Evolutionary conservation across 2,797 vertebrate genomes (phyloP).

Genomic region (Percopsis omiscomaycus): DNA sequence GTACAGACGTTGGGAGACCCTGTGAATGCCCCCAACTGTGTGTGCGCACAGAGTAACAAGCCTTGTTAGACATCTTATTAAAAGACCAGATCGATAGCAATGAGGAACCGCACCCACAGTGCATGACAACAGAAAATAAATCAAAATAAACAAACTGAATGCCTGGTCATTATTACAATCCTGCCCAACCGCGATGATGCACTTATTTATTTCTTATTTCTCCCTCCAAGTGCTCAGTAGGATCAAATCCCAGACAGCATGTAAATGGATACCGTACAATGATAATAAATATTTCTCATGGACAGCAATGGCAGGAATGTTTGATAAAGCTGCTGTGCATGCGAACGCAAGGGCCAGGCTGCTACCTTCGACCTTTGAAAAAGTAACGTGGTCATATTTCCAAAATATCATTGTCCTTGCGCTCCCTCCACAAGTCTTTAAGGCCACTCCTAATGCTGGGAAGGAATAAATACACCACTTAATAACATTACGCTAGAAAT

Average conservation of each 20-base stretch:
- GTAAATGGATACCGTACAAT: slow-evolving; percentile 8
- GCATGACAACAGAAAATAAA: slow-evolving; percentile 11
- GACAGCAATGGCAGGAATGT: not conserved
- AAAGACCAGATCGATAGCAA: not conserved
- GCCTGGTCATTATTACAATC: slow-evolving; percentile 13
- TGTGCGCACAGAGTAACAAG: not conserved
- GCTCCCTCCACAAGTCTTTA: not conserved
- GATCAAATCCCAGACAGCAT: slow-evolving; percentile 1
- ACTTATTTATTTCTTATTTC: not conserved
- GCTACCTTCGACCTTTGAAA: slow-evolving; percentile 17
- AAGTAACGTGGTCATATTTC: slow-evolving; percentile 3
- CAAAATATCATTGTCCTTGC: not conserved
- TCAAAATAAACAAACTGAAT: slow-evolving; percentile 8
- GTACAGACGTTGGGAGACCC: slow-evolving; percentile 37
- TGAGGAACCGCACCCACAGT: slow-evolving; percentile 8
- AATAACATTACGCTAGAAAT: not conserved
- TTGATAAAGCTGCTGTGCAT: not conserved
- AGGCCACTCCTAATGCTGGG: not conserved
- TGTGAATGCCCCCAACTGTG: slow-evolving; percentile 30
- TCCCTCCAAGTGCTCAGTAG: slow-evolving; percentile 1
- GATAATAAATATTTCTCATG: not conserved
- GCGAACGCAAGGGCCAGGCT: not conserved
- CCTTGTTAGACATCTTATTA: not conserved
- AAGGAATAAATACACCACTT: not conserved
- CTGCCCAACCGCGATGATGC: slow-evolving; percentile 1